Evolutionary conservation across 2,888 invertebrate genomes (phyloP), one percentile per base, ranked within the genome.

Genomic region (Mesoligia furuncula): DNA sequence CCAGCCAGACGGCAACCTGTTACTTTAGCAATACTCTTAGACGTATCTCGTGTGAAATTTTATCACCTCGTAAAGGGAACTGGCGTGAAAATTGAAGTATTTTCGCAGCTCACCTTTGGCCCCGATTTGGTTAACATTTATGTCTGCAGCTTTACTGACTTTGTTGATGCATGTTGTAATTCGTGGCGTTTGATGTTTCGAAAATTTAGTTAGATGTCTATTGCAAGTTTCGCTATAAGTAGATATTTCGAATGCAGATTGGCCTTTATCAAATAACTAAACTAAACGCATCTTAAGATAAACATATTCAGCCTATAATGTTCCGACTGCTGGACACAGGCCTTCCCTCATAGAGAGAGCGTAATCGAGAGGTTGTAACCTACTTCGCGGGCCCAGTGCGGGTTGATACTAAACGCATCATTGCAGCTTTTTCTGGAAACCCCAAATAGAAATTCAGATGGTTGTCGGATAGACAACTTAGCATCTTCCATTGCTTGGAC

Each of bases 51-150:
- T 78, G 82, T 73, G 82, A 78, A 87, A 81, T 87, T 88, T 85
- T 88, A 87, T 87, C 85, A 79, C 83, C 83, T 87, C 87, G 80
- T 87, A 88, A 88, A 88, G 71, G 27, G 77, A 83, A 74, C 73
- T 83, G 81, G 77, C 81, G 83, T 87, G 86, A 75, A 86, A 80
- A 84, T 84, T 72, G 39, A 79, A 85, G 80, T 80, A 75, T 87
- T 82, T 81, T 71, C 77, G 67, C 67, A 79, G 76, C 70, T 88
- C 80, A 86, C 79, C 78, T 85, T 69, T 76, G 36, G 59, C 82
- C 54, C 71, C 71, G 75, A 80, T 85, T 79, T 67, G 51, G 59
- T 54, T 74, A 81, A 59, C 75, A 68, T 85, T 85, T 72, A 80
- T 77, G 39, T 39, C 54, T 75, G 70, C 27, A 79, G 65, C 64